phyloP scores from a whole-genome alignment of 2,797 vertebrate genomes.

The Craterocephalus amniculus region DNA sequence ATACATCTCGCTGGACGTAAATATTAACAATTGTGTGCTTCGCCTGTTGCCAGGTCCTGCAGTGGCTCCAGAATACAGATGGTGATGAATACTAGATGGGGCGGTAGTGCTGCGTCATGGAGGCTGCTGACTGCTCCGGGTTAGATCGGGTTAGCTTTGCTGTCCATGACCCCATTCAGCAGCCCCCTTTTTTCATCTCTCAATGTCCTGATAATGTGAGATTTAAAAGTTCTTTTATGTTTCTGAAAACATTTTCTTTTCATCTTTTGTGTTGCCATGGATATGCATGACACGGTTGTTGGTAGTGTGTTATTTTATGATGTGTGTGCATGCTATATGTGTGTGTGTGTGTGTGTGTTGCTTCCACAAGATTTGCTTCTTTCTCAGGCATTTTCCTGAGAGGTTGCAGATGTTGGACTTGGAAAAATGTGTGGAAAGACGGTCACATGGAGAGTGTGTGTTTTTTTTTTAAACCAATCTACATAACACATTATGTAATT shows the following conservation, averaged over 20 bases:
- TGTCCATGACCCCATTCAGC: conserved; percentile 33
- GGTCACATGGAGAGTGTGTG: not conserved
- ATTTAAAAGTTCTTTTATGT: not conserved
- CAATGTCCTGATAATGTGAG: not conserved
- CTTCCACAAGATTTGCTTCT: no score
- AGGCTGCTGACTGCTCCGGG: conserved; percentile 37
- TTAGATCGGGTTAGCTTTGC: conserved; percentile 48
- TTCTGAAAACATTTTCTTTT: not conserved
- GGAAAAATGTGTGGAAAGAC: not conserved
- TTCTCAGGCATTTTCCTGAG: not conserved
- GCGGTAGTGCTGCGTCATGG: conserved; percentile 43
- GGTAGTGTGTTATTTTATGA: not conserved
- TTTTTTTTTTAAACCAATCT: not conserved
- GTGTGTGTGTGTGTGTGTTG: no score
- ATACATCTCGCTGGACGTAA: conserved; percentile 38
- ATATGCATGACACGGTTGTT: not conserved
- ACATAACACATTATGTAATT: conserved; percentile 1
- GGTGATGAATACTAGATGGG: conserved; percentile 74
- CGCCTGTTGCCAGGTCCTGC: conserved; percentile 28
- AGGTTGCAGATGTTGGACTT: conserved; percentile 2
- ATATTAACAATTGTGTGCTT: conserved; percentile 53
- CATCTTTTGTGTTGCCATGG: not conserved
- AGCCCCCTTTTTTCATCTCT: conserved; percentile 6
- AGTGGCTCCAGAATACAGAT: conserved; percentile 58
- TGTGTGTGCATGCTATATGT: not conserved